A percentile compares a stretch with the other conserved stretches of the same genome.
These are phyloP conservation scores for Bucco capensis DNA, from an alignment of 2,113 vertebrate genomes.

Conservation along the genomic window DNA sequence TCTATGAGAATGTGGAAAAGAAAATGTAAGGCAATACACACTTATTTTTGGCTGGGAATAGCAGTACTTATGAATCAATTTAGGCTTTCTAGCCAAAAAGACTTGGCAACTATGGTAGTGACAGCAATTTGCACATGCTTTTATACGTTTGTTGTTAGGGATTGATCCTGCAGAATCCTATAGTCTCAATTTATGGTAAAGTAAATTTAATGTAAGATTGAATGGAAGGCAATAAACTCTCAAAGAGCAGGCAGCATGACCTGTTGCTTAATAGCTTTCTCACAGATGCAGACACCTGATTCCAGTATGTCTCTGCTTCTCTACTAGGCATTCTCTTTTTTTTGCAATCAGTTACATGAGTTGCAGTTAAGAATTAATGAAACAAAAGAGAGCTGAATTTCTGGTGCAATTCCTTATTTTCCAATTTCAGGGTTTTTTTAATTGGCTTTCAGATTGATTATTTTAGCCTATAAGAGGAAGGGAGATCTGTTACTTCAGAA, in stretches of 20 bases:
- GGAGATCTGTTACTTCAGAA: not conserved
- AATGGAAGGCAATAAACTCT: constrained; percentile 5
- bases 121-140: constrained; percentile 65
- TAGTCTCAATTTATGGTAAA: not conserved
- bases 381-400: not conserved
- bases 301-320: not conserved
- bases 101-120: constrained; percentile 60
- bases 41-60: constrained; percentile 64
- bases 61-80: constrained; percentile 53
- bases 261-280: constrained; percentile 17
- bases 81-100: constrained; percentile 60
- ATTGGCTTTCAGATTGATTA: not conserved
- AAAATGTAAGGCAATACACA: constrained; percentile 59
- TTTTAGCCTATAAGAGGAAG: not conserved
- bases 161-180: not conserved
- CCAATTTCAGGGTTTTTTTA: not conserved
- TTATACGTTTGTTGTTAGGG: constrained; percentile 30
- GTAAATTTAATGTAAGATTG: constrained; percentile 32
- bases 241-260: not conserved
- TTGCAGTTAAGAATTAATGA: not conserved
- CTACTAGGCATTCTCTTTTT: not conserved
- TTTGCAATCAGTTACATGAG: not conserved
- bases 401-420: not conserved
- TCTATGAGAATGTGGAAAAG: constrained; percentile 35
- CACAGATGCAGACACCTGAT: not conserved